Evolutionary conservation across 2,888 invertebrate species (phyloP).

Genomic region (Tetheella fluctuosa): DNA sequence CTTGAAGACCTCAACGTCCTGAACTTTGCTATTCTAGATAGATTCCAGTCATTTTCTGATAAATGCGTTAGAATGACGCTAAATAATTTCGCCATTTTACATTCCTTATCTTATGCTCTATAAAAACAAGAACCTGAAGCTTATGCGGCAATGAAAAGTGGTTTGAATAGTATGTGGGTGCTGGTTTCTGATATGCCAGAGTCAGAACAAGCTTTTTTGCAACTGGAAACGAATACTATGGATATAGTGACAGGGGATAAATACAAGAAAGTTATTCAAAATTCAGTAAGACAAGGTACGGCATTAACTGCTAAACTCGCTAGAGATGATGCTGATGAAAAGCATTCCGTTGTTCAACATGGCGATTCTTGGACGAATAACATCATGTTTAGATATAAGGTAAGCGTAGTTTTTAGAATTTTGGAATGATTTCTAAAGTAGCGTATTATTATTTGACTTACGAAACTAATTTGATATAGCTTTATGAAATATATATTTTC

Average conservation of each 20-base stretch:
- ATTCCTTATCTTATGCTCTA: constrained; percentile 55
- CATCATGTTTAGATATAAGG: constrained; percentile 51
- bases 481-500: neutral
- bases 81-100: constrained; percentile 50
- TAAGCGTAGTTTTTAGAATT: constrained; percentile 21
- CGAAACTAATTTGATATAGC: too few relatives aligned
- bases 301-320: constrained; percentile 20
- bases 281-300: constrained; percentile 24
- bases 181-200: constrained; percentile 10
- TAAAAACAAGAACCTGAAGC: constrained; percentile 47
- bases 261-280: constrained; percentile 34
- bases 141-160: constrained; percentile 30
- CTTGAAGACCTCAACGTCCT: constrained; percentile 52
- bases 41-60: constrained; percentile 42
- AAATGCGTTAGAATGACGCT: constrained; percentile 46
- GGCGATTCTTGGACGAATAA: constrained; percentile 63
- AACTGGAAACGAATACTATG: constrained; percentile 25
- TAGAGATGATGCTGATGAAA: constrained; percentile 32
- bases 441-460: too few relatives aligned
- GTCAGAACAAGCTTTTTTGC: constrained; percentile 13
- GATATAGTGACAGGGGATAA: constrained; percentile 36
- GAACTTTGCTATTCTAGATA: constrained; percentile 49
- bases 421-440: too few relatives aligned
- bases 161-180: constrained; percentile 34
- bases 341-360: constrained; percentile 48